Evolutionary conservation across 2,797 vertebrate genomes (phyloP), one percentile per base, ranked within the genome.

Genomic region (Pangasius larnaudii): DNA sequence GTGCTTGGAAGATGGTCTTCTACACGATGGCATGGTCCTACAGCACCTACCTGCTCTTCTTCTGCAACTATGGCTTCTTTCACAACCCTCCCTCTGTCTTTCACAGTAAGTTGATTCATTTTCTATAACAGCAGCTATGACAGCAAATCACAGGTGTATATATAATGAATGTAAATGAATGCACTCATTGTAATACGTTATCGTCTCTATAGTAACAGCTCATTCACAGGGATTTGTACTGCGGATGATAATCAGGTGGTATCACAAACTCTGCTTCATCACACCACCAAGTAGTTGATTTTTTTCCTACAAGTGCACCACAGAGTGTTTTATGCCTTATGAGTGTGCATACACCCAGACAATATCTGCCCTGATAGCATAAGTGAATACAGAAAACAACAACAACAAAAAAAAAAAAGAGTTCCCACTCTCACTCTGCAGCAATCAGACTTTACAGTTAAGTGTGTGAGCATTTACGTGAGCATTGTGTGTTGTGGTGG

Each of bases 1-100:
- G 98, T 3, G 96, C 96, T 87, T 99, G 98, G 98, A 99, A 99
- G 96, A 95, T 99, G 93, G 95, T 98, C 86, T 99, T 98, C 97
- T 99, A 99, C 96, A 95, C 95, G 1, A 92, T 97, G 86, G 96
- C 97, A 13, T 99, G 98, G 98, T 97, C 96, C 0, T 99, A 99
- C 86, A 97, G 96, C 91, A 93, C 93, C 91, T 98, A 98, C 95
- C 95, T 99, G 94, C 98, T 99, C 92, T 98, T 99, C 94, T 97
- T 97, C 93, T 96, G 96, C 0, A 95, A 96, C 89, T 98, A 99
- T 91, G 94, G 96, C 91, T 99, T 99, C 94, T 99, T 99, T 95
- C 91, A 98, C 0, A 96, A 99, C 93, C 98, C 98, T 0, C 95
- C 97, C 0, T 98, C 98, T 0, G 96, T 97, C 77, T 99, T 99